Evolutionary conservation across 2,888 invertebrate species (phyloP), one percentile per base, ranked within the genome.

Genomic region (Caradrina kadenii): DNA sequence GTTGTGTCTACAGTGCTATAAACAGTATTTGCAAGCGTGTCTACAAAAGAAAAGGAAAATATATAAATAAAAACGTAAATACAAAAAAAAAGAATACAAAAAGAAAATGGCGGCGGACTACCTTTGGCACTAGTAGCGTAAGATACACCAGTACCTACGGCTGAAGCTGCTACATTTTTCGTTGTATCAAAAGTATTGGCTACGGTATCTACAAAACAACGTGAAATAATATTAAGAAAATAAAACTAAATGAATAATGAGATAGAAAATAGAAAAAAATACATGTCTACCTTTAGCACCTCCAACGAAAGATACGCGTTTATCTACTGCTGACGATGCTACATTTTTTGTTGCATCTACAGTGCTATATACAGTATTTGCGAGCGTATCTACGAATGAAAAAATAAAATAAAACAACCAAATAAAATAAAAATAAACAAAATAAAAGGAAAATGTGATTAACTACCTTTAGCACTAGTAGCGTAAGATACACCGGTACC

Each of bases 311-410:
- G 88, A 78, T 22, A 87, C 76, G 21, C 90, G 86, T 77, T 89
- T 92, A 42, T 91, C 91, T 68, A 88, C 86, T 3, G 90, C 91
- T 4, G 89, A 85, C 1, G 90, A 83, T 11, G 91, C 88, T n/a
- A 88, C 87, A 76, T 86, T 90, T 82, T 92, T 93, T 21, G 92
- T 91, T 4, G 86, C 86, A 60, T 93, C 93, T 86, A 93, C 88
- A 22, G 92, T 91, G 59, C 86, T 85, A 61, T 85, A 69, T n/a
- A 91, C 83, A 58, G 92, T 90, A 69, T 85, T 91, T 53, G 88
- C 75, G 52, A 92, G 63, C 10, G 83, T 63, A 63, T 83, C 83
- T 83, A 82, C 61, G 10, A 8, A 22, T n/a, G 26, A 19, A 19
- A 19, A 21, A 35, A 15, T 48, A 31, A 19, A 63, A 21, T 17